Evolutionary conservation across 2,797 vertebrate species (phyloP).

Genomic region (Cheracebus regulus): DNA sequence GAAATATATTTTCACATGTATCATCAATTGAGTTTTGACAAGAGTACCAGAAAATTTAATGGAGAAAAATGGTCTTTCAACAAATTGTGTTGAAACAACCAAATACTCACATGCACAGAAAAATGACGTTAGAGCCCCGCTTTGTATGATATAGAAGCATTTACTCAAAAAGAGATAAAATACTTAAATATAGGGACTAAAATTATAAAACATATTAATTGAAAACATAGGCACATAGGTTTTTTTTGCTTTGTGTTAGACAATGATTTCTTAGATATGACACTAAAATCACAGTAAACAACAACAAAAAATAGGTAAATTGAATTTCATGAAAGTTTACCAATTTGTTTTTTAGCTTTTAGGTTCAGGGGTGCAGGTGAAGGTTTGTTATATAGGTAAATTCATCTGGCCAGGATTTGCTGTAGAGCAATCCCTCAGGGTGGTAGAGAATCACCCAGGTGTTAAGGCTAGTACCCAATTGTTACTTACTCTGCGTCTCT

Average conservation of each 20-base stretch:
- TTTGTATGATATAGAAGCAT: neutral
- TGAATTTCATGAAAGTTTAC: neutral
- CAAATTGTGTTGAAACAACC: neutral
- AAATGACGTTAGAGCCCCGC: neutral
- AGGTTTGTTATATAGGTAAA: neutral
- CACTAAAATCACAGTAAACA: neutral
- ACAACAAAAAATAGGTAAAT: neutral
- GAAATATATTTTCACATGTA: neutral
- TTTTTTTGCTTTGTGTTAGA: neutral
- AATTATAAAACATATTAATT: neutral
- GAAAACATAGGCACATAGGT: neutral
- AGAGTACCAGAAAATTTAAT: neutral
- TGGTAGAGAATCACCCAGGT: neutral
- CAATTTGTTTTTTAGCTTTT: neutral
- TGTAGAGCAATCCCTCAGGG: neutral
- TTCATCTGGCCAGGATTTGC: neutral
- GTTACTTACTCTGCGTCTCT: neutral
- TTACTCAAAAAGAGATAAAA: neutral
- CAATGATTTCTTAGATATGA: neutral
- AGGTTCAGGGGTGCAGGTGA: neutral
- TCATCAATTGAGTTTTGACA: neutral
- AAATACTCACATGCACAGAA: neutral
- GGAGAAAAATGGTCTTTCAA: neutral
- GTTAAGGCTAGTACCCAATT: neutral
- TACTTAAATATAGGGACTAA: neutral